Conservation (phyloP, 2,113 vertebrate genomes). For the Baryphthengus martii region DNA sequence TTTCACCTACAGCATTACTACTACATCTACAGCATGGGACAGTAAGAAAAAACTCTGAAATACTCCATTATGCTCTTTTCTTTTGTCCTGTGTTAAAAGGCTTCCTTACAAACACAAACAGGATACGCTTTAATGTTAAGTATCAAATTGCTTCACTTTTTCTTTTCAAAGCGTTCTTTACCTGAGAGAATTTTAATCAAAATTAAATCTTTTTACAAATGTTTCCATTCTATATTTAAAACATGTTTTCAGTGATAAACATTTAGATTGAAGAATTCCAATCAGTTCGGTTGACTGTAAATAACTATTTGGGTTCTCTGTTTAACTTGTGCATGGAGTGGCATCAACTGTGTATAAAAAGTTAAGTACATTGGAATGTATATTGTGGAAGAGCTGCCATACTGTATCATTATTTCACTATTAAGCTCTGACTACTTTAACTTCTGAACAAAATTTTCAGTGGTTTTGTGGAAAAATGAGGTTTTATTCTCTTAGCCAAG, state of each 20-base stretch:
- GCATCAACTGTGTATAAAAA: not conserved
- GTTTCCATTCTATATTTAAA: not conserved
- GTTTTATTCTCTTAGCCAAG: not conserved
- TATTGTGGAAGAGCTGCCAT: not conserved
- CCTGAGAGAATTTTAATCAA: not conserved
- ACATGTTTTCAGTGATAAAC: not conserved
- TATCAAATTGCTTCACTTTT: not conserved
- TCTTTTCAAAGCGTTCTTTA: not conserved
- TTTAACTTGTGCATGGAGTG: not conserved
- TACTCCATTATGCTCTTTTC: not conserved
- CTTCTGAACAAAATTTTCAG: not conserved
- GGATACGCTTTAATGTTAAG: not conserved
- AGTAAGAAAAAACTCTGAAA: not conserved
- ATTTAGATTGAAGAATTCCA: not conserved
- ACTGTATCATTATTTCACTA: not conserved
- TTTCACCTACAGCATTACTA: not conserved
- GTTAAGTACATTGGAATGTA: not conserved
- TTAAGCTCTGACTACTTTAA: not conserved
- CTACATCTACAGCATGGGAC: not conserved
- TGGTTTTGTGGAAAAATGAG: not conserved
- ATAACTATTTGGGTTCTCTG: not conserved
- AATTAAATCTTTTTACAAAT: rapidly evolving
- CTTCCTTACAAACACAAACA: not conserved
- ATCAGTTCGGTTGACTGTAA: not conserved
- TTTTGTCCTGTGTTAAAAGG: not conserved